phyloP scores from a whole-genome alignment of 2,797 vertebrate species.

The Pantherophis alleghaniensis region DNA sequence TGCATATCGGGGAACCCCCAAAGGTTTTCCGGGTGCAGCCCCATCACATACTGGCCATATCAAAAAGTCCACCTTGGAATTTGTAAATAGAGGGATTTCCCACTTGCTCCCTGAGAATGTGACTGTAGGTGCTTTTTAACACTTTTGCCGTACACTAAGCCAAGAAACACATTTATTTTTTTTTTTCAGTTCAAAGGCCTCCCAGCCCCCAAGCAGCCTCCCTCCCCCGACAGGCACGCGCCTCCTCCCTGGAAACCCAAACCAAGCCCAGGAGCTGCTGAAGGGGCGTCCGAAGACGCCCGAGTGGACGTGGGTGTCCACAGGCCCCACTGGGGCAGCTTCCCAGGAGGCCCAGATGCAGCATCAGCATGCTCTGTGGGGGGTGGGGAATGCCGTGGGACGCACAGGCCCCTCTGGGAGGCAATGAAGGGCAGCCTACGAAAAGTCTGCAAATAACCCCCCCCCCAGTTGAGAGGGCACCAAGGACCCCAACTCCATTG shows the following conservation, averaged over 20 bases:
- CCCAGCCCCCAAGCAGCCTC: background rate
- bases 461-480: background rate
- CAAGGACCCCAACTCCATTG: background rate
- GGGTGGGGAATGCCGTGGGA: background rate
- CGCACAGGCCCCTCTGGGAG: no score
- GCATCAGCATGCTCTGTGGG: background rate
- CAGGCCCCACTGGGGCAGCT: background rate
- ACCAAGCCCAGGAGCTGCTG: background rate
- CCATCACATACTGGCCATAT: accelerated
- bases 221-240: accelerated
- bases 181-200: background rate
- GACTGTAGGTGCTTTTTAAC: background rate
- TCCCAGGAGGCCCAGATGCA: background rate
- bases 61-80: background rate
- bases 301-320: accelerated
- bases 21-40: background rate
- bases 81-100: no score
- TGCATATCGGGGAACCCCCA: no score
- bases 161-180: background rate
- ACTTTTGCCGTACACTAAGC: background rate
- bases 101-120: no score
- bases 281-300: background rate
- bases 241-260: background rate
- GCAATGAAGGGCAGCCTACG: no score
- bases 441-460: no score